Conservation (phyloP, 2,113 vertebrate species). For the Motacilla alba region DNA sequence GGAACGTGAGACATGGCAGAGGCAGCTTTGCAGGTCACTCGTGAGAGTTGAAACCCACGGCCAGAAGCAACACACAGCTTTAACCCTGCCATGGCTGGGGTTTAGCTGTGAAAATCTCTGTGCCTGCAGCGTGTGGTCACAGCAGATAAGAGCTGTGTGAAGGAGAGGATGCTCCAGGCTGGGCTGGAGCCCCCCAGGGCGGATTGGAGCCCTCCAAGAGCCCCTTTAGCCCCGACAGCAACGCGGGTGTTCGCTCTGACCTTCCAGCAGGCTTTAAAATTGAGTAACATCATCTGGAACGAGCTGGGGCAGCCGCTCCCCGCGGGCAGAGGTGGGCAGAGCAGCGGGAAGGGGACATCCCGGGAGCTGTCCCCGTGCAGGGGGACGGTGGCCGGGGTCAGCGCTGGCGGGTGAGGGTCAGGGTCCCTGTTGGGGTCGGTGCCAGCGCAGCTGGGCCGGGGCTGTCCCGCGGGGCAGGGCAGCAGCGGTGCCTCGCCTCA, state of each 20-base stretch:
- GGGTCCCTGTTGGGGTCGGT: background rate
- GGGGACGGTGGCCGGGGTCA: background rate
- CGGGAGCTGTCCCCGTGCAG: background rate
- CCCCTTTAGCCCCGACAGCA: background rate
- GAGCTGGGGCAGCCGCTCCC: background rate
- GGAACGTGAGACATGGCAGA: background rate
- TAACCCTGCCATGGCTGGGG: background rate
- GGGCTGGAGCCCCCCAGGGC: background rate
- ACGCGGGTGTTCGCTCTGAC: rapidly evolving
- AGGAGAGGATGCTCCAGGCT: background rate
- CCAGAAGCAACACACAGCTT: background rate
- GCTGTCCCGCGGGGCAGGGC: constrained; percentile 42
- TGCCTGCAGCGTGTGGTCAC: background rate
- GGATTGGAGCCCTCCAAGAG: background rate
- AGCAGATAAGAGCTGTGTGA: background rate
- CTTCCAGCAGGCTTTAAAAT: background rate
- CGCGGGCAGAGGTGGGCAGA: constrained; percentile 11
- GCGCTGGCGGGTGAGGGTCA: background rate
- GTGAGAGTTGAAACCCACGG: background rate
- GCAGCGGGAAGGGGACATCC: background rate
- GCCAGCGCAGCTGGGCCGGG: constrained; percentile 20
- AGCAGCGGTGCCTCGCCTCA: constrained; percentile 36
- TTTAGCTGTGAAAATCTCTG: background rate
- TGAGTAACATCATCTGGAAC: background rate
- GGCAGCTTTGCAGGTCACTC: background rate